A percentile compares a stretch with the other conserved stretches of the same genome.
Evolutionary conservation across 2,888 invertebrate genomes (phyloP).

Genomic region (Trileptium ribeirensis): DNA sequence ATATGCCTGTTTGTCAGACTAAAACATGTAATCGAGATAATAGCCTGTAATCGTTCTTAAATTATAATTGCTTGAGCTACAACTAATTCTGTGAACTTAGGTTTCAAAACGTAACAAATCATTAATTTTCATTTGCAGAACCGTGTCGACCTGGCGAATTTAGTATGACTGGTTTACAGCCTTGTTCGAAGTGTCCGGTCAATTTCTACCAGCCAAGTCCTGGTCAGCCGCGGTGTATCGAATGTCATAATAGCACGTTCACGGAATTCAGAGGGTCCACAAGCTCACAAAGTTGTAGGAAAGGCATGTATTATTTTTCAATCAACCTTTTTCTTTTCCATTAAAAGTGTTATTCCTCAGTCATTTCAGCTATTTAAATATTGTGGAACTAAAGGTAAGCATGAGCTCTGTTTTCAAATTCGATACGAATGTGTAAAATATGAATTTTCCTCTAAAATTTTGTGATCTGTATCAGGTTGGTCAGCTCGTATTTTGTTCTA

Average conservation of each 20-base stretch:
- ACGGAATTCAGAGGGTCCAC: conserved; percentile 72
- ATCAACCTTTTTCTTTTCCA: neutral
- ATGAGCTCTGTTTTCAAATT: too few relatives aligned
- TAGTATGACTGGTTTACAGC: conserved; percentile 83
- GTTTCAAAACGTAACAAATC: too few relatives aligned
- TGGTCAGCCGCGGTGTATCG: conserved; percentile 75
- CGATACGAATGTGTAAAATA: too few relatives aligned
- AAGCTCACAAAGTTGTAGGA: conserved; percentile 73
- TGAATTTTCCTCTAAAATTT: too few relatives aligned
- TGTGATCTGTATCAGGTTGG: too few relatives aligned
- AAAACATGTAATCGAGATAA: too few relatives aligned
- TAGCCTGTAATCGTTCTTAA: too few relatives aligned
- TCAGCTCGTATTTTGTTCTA: too few relatives aligned
- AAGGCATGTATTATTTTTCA: conserved; percentile 24
- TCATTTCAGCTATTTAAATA: neutral
- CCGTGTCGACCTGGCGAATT: conserved; percentile 84
- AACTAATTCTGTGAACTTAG: too few relatives aligned
- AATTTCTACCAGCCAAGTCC: conserved; percentile 81
- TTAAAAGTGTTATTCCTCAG: neutral
- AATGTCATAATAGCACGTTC: conserved; percentile 82
- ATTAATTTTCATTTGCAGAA: conserved; percentile 54
- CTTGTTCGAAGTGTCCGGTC: conserved; percentile 81
- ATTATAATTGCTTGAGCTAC: too few relatives aligned
- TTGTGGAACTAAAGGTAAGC: too few relatives aligned
- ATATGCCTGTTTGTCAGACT: too few relatives aligned